Base-by-base conservation (phyloP, 2,888 invertebrate species). In the Abrostola tripartita region DNA sequence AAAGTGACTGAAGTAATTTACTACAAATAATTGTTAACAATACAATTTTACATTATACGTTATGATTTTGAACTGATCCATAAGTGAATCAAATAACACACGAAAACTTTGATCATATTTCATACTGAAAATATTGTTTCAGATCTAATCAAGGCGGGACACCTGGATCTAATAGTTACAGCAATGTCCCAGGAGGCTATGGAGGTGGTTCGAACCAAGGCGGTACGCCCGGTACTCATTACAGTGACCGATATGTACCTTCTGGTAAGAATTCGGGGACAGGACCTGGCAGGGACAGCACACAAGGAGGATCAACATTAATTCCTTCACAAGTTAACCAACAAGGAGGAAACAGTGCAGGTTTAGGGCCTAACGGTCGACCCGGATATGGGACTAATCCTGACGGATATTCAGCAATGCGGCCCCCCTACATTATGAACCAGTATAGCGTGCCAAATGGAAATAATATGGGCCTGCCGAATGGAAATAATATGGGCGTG, bases 131-230 rank as follows among this genome's bases (percentile, higher is more conserved):
- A 10, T 37, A 14, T 7, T 61, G 24, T 79, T 81, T 61, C 72
- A 83, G 82, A 52, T 53, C 74, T 0, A 53, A 53, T 56, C 69
- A 57, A 36, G 67, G 60, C 4, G 65, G 66, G 9, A 52, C 14
- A 37, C 65, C 71, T 52, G 71, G 62, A 52, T 54, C 40, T 59
- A 55, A 55, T 24, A 54, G 68, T 49, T 68, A 14, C 12, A 54
- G 42, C 24, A 59, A 42, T 37, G 61, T 56, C 5, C 53, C 50
- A 11, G 63, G 64, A 5, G 65, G 68, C 9, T 70, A 76, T 52
- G 79, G 71, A 59, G 61, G 44, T 1, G 73, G 59, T 24, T 50
- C 70, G 9, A 70, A 67, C 65, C 61, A 72, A 52, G 66, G 53
- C 35, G 65, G 61, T 10, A 9, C 52, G 37, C 68, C 68, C 36